These are phyloP conservation scores for Thalassarche chlororhynchos DNA, from an alignment of 2,113 vertebrate species.

Conservation along the genomic window DNA sequence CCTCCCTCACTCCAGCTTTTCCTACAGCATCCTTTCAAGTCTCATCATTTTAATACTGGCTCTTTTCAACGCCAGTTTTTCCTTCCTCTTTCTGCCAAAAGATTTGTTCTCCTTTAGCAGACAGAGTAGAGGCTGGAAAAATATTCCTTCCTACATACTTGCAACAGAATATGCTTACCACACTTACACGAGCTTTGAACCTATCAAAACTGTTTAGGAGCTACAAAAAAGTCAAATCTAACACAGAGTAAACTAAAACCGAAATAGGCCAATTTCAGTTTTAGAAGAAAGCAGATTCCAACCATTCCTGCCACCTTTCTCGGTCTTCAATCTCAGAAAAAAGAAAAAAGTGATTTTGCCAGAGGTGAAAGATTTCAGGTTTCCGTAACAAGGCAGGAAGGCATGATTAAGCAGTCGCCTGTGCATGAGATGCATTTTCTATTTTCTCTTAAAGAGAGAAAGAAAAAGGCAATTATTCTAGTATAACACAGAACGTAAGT, in stretches of 20 bases:
- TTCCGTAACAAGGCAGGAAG: not conserved
- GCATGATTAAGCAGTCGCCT: not conserved
- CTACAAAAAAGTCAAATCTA: not conserved
- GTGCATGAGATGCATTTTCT: not conserved
- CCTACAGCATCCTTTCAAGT: not conserved
- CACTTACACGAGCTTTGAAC: not conserved
- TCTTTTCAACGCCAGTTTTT: not conserved
- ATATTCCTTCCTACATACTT: not conserved
- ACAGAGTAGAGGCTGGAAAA: not conserved
- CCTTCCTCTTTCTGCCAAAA: conserved; percentile 29
- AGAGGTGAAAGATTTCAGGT: not conserved
- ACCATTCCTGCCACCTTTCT: not conserved
- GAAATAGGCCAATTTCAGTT: not conserved
- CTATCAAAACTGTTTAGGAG: not conserved
- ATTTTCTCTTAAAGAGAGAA: not conserved
- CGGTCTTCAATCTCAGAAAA: not conserved
- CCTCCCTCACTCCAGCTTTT: not conserved
- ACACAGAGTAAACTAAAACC: not conserved
- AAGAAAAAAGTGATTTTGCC: not conserved
- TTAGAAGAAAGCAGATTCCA: not conserved
- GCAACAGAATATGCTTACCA: not conserved
- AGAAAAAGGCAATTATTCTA: not conserved
- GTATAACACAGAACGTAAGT: not conserved
- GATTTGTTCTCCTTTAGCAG: not conserved
- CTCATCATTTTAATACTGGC: not conserved